A percentile compares a stretch with the other conserved stretches of the same genome.
phyloP scores from a whole-genome alignment of 2,888 invertebrate species.

The Anticlea derivata region DNA sequence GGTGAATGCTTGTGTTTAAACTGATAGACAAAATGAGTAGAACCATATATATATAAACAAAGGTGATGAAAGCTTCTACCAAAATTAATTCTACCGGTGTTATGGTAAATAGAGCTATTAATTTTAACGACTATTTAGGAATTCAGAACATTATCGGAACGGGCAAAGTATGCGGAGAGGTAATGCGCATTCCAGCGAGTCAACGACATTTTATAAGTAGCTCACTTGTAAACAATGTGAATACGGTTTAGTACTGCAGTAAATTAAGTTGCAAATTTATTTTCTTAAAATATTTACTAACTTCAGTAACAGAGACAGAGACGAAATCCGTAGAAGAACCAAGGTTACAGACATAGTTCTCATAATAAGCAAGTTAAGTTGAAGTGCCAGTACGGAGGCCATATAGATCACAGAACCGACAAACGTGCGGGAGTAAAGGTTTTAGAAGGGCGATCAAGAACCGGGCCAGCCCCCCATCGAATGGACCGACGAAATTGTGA shows the following conservation, averaged over 20 bases:
- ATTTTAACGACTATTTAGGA: slow-evolving; percentile 60
- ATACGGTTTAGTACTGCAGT: slow-evolving; percentile 27
- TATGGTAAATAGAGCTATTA: slow-evolving; percentile 57
- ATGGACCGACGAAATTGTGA: too few relatives aligned
- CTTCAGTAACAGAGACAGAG: not conserved
- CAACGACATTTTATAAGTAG: slow-evolving; percentile 49
- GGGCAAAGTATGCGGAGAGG: slow-evolving; percentile 49
- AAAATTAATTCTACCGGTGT: slow-evolving; percentile 33
- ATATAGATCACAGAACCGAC: too few relatives aligned
- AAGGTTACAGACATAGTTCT: too few relatives aligned
- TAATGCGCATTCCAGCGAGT: slow-evolving; percentile 48
- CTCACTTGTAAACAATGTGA: slow-evolving; percentile 40
- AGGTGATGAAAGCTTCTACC: slow-evolving; percentile 33
- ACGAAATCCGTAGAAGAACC: too few relatives aligned
- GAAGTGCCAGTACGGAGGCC: too few relatives aligned
- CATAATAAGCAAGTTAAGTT: too few relatives aligned
- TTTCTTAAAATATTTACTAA: slow-evolving; percentile 9
- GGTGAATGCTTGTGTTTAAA: too few relatives aligned
- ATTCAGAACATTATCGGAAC: slow-evolving; percentile 54
- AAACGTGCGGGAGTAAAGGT: too few relatives aligned
- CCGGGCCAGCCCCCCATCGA: too few relatives aligned
- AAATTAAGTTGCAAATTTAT: slow-evolving; percentile 32
- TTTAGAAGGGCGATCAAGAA: too few relatives aligned
- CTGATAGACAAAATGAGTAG: not conserved
- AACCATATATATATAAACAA: slow-evolving; percentile 7